phyloP scores from a whole-genome alignment of 2,113 vertebrate genomes.

The Crocuta crocuta region DNA sequence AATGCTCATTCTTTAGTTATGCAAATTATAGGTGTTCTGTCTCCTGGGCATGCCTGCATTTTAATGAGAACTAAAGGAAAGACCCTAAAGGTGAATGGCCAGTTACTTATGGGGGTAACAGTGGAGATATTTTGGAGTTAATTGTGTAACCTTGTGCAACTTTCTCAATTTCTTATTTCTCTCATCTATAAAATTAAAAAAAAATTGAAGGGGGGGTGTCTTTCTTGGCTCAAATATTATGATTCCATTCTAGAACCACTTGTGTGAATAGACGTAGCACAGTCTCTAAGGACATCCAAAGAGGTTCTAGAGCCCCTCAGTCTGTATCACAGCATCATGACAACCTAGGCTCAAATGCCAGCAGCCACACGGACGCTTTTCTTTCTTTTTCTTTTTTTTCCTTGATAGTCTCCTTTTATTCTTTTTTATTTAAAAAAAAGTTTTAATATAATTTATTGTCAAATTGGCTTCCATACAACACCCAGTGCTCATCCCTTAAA shows the following conservation, averaged over 20 bases:
- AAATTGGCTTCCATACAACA: too few species aligned
- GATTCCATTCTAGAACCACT: not conserved
- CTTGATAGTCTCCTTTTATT: too few species aligned
- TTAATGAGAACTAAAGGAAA: conserved; percentile 18
- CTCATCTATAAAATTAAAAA: conserved; percentile 29
- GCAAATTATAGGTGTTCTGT: not conserved
- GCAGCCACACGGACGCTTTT: not conserved
- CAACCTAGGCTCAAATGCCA: not conserved
- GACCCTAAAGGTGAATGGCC: not conserved
- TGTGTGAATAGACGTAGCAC: not conserved
- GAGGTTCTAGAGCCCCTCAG: not conserved
- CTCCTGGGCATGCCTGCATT: not conserved
- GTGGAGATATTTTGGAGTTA: not conserved
- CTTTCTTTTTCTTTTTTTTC: too few species aligned
- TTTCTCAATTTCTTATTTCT: conserved; percentile 49
- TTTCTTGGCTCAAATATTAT: conserved; percentile 43
- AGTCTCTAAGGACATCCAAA: not conserved
- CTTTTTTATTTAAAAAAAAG: too few species aligned
- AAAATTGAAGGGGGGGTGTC: not conserved
- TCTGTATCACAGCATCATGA: not conserved
- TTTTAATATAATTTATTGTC: too few species aligned
- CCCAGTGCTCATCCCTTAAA: too few species aligned
- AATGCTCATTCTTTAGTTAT: not conserved
- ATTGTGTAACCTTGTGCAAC: not conserved
- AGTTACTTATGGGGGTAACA: not conserved